Base-by-base conservation (phyloP, 2,113 vertebrate species). In the Orthochromis malagaraziensis region DNA sequence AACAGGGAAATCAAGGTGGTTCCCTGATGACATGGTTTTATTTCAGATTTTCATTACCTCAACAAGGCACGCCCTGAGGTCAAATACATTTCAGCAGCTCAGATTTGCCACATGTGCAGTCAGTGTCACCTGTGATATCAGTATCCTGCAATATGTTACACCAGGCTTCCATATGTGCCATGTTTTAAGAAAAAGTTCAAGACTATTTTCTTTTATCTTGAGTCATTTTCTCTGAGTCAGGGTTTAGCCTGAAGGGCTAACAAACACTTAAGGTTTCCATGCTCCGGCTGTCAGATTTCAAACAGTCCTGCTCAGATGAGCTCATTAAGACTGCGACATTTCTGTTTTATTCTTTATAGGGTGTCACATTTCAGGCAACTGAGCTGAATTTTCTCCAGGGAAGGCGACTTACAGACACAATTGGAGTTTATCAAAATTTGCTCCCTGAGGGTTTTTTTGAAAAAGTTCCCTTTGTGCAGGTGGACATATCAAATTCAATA, bases 41-140 rank as follows among this genome's bases (percentile, higher is more conserved):
- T 92, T 95, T 92, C 82, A 91, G 91, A 94, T 90, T 90, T 90
- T 85, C 89, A 93, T 94, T 93, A 92, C 89, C 87, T 92, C 85
- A 83, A 82, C 84, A 33, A 91, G 87, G 53, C 81, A 60, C 51
- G 16, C 92, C 89, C 88, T 29, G 86, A 90, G 90, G 91, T 94
- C 90, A 91, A 84, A 93, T 75, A 17, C 11, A 31, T 89, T 90
- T 87, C 84, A 87, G 91, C 90, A 89, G 80, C 85, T 89, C 40
- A 70, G 75, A 83, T 84, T 75, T 55, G 51, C 51, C 88, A 79
- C 77, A 42, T 16, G 21, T 31, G 14, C 80, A 81, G 82, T 51
- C 42, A 65, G 6, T 29, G 73, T 68, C 73, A 29, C 58, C 54
- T 40, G 60, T 53, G 82, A 81, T 70, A 75, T 75, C 63, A 31